Percentiles rank a stretch among this genome's conserved stretches.
These are phyloP conservation scores for Ceuthmochares aereus DNA, from an alignment of 2,113 vertebrate genomes.

Conservation along the genomic window DNA sequence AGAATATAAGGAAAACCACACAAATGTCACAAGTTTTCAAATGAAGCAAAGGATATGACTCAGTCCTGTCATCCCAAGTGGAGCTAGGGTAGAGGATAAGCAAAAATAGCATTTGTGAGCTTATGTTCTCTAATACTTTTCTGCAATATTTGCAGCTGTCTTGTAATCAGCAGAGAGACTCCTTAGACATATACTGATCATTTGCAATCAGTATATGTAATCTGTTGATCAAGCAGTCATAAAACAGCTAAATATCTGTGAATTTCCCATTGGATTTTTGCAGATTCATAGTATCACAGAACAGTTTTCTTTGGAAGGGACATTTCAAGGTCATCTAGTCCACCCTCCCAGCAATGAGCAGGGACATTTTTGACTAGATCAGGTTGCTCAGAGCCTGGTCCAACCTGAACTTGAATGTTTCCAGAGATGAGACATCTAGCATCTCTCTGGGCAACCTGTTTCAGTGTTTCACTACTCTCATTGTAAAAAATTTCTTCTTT, in stretches of 20 bases:
- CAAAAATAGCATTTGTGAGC: neutral
- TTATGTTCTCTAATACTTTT: neutral
- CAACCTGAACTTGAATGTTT: neutral
- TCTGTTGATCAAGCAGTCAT: neutral
- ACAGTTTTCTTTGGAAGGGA: too few relatives aligned
- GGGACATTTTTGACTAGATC: too few relatives aligned
- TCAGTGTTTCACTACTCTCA: neutral
- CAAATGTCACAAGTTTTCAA: neutral
- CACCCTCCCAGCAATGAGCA: too few relatives aligned
- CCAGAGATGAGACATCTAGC: neutral
- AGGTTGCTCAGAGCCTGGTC: too few relatives aligned
- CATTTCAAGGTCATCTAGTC: too few relatives aligned
- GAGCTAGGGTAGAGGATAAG: neutral
- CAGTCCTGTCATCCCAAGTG: neutral
- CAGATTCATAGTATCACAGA: neutral
- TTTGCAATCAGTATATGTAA: neutral
- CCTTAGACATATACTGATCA: neutral
- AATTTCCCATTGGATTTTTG: neutral
- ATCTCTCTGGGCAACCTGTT: neutral
- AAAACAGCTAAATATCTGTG: neutral
- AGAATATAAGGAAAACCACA: neutral
- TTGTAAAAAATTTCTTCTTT: neutral
- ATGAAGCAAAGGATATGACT: slow-evolving; percentile 17
- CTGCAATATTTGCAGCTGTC: neutral
- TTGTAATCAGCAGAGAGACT: neutral